A percentile compares a stretch with the other conserved stretches of the same genome.
phyloP scores from a whole-genome alignment of 2,113 vertebrate species.

The Pollachius pollachius region DNA sequence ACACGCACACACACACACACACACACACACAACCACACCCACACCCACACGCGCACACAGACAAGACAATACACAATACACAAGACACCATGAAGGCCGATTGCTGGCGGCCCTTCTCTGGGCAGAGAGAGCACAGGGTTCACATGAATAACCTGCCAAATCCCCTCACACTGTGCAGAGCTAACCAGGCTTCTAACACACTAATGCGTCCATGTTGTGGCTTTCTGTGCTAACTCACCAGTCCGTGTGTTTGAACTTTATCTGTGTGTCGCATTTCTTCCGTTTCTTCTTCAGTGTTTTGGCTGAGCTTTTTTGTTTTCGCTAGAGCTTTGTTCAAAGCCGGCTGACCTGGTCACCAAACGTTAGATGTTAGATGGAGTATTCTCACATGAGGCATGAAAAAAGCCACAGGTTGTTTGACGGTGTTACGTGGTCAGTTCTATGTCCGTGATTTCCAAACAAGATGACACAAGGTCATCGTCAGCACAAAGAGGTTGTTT shows the following conservation, averaged over 20 bases:
- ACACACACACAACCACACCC: conserved; percentile 12
- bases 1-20: conserved; percentile 16
- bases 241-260: conserved; percentile 65
- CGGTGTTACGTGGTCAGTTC: no score
- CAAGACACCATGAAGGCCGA: no score
- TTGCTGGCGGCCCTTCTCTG: conserved; percentile 50
- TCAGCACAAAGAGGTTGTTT: background rate
- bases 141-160: conserved; percentile 77
- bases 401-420: no score
- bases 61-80: conserved; percentile 8
- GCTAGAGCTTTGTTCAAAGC: no score
- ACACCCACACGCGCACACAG: no score
- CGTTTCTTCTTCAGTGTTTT: background rate
- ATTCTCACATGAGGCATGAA: no score
- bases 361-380: no score
- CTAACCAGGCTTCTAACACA: conserved; percentile 84
- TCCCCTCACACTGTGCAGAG: conserved; percentile 74
- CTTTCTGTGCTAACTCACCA: conserved; percentile 77
- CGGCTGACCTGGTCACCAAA: no score
- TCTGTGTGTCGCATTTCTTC: background rate
- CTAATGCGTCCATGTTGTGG: conserved; percentile 77
- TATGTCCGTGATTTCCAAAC: no score
- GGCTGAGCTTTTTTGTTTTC: no score
- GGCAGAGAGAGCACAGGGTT: conserved; percentile 76
- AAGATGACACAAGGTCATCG: no score